A percentile compares a stretch with the other conserved stretches of the same genome.
These are phyloP conservation scores for Altica lythri DNA, from an alignment of 2,888 invertebrate genomes.

Conservation along the genomic window DNA sequence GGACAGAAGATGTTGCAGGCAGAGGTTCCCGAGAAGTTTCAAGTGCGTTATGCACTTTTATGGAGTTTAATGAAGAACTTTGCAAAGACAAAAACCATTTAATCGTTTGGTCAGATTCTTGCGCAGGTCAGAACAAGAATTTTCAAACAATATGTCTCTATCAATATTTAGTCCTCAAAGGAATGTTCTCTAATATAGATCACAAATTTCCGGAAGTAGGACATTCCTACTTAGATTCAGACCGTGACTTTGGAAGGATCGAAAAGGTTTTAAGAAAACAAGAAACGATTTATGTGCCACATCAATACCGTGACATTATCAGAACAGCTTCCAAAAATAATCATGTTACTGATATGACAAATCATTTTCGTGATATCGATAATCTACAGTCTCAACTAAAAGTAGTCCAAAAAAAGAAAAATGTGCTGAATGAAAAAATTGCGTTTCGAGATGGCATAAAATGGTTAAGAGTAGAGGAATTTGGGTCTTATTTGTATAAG, in stretches of 20 bases:
- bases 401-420: too few relatives aligned
- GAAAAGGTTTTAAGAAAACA: conserved; percentile 1
- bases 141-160: conserved; percentile 2
- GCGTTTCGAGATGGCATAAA: too few relatives aligned
- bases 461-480: too few relatives aligned
- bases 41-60: too few relatives aligned
- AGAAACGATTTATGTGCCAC: conserved; percentile 2
- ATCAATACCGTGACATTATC: conserved; percentile 3
- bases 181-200: neutral
- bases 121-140: conserved; percentile 4
- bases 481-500: too few relatives aligned
- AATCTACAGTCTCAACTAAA: too few relatives aligned
- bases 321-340: neutral
- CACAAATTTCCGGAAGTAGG: neutral
- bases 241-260: neutral
- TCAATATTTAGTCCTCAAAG: neutral
- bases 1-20: too few relatives aligned
- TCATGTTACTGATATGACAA: neutral
- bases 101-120: conserved; percentile 4
- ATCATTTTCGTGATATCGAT: too few relatives aligned
- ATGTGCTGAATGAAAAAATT: too few relatives aligned
- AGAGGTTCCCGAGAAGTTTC: too few relatives aligned
- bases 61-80: too few relatives aligned
- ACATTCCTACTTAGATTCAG: neutral
- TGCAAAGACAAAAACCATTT: neutral